A percentile compares a stretch with the other conserved stretches of the same genome.
phyloP scores from a whole-genome alignment of 2,113 vertebrate genomes.

The Burhinus bistriatus region DNA sequence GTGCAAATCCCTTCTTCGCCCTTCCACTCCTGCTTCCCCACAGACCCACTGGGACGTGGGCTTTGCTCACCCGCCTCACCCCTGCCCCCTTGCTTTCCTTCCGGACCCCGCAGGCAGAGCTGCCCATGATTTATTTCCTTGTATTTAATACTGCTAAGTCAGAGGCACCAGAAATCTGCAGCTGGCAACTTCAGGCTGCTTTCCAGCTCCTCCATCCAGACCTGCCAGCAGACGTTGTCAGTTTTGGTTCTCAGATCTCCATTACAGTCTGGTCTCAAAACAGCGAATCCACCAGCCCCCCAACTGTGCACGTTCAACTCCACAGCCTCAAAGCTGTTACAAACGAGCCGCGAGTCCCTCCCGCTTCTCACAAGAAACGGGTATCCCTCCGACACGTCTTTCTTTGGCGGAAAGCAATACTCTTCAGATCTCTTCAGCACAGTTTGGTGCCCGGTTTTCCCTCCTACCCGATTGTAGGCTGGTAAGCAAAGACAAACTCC shows the following conservation, averaged over 20 bases:
- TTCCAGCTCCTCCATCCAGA: constrained; percentile 27
- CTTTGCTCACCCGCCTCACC: neutral
- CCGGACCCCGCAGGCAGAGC: neutral
- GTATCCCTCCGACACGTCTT: neutral
- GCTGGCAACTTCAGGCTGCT: constrained; percentile 50
- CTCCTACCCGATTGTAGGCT: neutral
- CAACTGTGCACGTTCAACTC: neutral
- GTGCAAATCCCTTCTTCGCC: neutral
- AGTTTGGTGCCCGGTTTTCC: neutral
- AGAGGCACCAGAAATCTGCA: constrained; percentile 36
- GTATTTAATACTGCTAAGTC: neutral
- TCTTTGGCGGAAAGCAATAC: neutral
- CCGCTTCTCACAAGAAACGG: neutral
- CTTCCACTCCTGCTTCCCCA: neutral
- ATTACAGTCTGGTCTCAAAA: constrained; percentile 18
- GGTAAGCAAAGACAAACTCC: neutral
- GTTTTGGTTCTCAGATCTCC: constrained; percentile 63
- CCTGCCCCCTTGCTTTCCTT: neutral
- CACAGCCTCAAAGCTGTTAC: neutral
- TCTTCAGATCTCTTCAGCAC: neutral
- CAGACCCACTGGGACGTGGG: neutral
- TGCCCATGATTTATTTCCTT: neutral
- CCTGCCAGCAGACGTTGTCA: constrained; percentile 50
- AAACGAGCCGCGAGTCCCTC: neutral
- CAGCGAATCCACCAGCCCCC: neutral